These are phyloP conservation scores for Nephrocerus scutellatus DNA, from an alignment of 2,888 invertebrate species.

Conservation along the genomic window DNA sequence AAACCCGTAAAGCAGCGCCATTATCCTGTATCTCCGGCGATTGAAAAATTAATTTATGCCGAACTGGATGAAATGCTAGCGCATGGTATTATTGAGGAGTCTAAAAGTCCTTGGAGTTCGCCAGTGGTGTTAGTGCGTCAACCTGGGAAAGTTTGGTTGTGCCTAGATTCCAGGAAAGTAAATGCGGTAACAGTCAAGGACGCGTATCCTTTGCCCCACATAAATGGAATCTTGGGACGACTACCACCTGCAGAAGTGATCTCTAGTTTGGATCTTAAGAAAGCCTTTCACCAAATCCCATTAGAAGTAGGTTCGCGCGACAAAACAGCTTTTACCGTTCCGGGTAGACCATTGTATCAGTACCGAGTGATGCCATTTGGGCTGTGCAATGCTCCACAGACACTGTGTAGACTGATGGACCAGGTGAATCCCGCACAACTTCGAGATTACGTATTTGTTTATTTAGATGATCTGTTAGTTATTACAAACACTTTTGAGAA, in stretches of 20 bases:
- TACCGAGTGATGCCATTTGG: constrained; percentile 21
- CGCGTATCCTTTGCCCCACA: constrained; percentile 16
- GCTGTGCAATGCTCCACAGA: constrained; percentile 17
- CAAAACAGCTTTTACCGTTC: constrained; percentile 18
- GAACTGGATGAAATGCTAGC: no score
- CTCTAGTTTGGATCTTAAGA: constrained; percentile 12
- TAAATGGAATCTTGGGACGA: constrained; percentile 12
- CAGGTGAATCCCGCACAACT: constrained; percentile 12
- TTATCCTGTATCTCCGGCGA: no score
- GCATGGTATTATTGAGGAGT: no score
- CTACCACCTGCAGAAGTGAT: constrained; percentile 12
- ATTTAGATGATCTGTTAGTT: constrained; percentile 15
- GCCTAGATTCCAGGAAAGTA: constrained; percentile 28
- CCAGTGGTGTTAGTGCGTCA: constrained; percentile 28
- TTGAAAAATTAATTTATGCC: no score
- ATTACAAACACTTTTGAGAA: constrained; percentile 10
- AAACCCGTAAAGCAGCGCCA: no score
- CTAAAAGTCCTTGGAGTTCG: constrained; percentile 29
- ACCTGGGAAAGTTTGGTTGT: constrained; percentile 24
- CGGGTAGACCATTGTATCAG: constrained; percentile 19
- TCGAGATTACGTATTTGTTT: constrained; percentile 17
- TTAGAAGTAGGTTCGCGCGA: constrained; percentile 13
- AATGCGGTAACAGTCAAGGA: constrained; percentile 25
- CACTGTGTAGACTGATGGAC: constrained; percentile 17
- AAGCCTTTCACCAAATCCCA: constrained; percentile 17